Base-by-base conservation (phyloP, 2,797 vertebrate genomes). In the Apodemus agrarius region DNA sequence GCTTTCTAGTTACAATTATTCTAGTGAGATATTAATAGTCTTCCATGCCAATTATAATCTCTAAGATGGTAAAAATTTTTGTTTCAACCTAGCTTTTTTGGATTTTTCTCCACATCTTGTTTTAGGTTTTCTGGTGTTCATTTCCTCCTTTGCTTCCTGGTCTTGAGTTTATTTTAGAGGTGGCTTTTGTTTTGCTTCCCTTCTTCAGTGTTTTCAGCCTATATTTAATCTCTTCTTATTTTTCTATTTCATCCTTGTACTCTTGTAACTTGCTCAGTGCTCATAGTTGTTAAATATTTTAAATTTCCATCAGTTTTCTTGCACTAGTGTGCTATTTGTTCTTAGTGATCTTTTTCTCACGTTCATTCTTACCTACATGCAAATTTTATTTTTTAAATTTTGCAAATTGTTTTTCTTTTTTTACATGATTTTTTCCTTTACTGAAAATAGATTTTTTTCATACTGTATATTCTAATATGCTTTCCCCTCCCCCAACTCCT, bases 141-240 rank as follows among this genome's bases (percentile, higher is more conserved):
- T 82, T 69, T 69, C 40, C 17, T 6, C 5, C 22, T 69, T 69
- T 78, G 13, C 10, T 89, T 12, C 22, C 75, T 52, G 26, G 49
- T 46, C 94, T 94, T 86, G 34, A 49, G 49, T 85, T 88, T 91
- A 87, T 88, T 91, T 80, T 31, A 65, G 65, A 52, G 37, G 82
- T 61, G 37, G n/a, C 43, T 83, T 85, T 67, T 61, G 67, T 85
- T 90, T 83, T 34, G 81, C 26, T 17, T 93, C 88, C 49, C 43
- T 72, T 89, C 43, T 19, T 3, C 0, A 80, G 43, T 61, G 52
- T 52, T 81, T 49, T 22, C 5, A 57, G 54, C 8, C 49, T n/a
- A 46, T 40, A 63, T 69, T 93, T 90, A 46, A 37, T 80, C 40
- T 49, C 24, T 59, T n/a, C n/a, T n/a, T n/a, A n/a, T n/a, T n/a